Evolutionary conservation across 2,797 vertebrate genomes (phyloP).

Genomic region (Sandelia bainsii): DNA sequence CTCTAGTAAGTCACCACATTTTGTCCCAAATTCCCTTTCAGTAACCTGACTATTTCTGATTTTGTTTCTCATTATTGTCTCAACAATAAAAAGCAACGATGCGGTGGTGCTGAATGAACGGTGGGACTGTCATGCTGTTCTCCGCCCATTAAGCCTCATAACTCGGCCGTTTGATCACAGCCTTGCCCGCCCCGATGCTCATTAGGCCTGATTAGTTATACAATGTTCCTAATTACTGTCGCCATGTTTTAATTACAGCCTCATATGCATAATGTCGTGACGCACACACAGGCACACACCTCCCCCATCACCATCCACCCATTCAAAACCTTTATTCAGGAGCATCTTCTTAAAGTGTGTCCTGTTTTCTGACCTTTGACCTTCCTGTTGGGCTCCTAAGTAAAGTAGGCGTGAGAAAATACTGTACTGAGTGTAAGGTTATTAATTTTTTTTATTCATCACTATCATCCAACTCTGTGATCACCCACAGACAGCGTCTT

Average conservation of each 20-base stretch:
- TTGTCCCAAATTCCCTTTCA: background rate
- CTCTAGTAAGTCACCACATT: no score
- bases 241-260: constrained; percentile 82
- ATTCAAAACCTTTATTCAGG: background rate
- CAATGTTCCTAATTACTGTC: constrained; percentile 81
- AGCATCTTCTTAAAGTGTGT: background rate
- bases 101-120: background rate
- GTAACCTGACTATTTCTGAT: background rate
- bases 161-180: constrained; percentile 76
- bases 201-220: constrained; percentile 83
- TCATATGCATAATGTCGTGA: constrained; percentile 67
- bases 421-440: background rate
- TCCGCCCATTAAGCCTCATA: constrained; percentile 71
- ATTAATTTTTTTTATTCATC: background rate
- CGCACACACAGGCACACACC: background rate
- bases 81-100: background rate
- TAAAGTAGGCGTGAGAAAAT: background rate
- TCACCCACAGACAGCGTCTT: background rate
- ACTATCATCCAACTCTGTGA: background rate
- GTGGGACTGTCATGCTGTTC: constrained; percentile 30
- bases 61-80: background rate
- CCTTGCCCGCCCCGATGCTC: constrained; percentile 67
- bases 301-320: background rate
- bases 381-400: background rate
- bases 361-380: constrained; percentile 38